Evolutionary conservation across 2,113 vertebrate species (phyloP), one percentile per base, ranked within the genome.

Genomic region (Stomatorhinus ivindoensis): DNA sequence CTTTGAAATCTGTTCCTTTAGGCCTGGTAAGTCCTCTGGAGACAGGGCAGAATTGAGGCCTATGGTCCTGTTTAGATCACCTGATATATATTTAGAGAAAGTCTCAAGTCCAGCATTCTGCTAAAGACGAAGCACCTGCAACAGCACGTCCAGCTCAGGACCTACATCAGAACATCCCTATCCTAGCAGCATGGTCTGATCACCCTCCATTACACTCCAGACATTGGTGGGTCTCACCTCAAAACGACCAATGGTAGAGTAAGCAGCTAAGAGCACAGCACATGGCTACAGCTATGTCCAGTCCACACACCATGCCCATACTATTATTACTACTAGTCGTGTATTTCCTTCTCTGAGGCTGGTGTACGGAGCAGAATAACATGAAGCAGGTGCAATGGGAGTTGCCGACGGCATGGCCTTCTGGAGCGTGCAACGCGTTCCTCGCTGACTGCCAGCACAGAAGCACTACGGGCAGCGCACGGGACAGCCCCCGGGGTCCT

Each of bases 401-500:
- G 11, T 15, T 13, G 69, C 21, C 69, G 15, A 76, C 3, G 31
- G 35, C 73, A 80, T 2, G 73, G 73, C 21, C 73, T 6, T 42
- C 73, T 17, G 35, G 24, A 42, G 35, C 13, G 5, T 2, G 73
- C 39, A 80, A 80, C 15, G 73, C 15, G 35, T 42, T 42, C 73
- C 73, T 42, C 35, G 35, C 31, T 80, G 73, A 80, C 73, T 80
- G 73, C 73, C 73, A 39, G 73, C 73, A 80, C 73, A 80, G 73
- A 80, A 51, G 85, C 85, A 50, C 19, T 86, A 50, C 13, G 85
- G 85, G 85, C 85, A 86, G 46, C 11, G 2, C 85, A 50, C 13
- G 17, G 85, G 85, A 86, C 85, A 10, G 85, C 48, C 44, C 82
- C 39, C 24, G 24, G 82, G 82, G 82, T 84, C 82, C 82, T 84